phyloP scores from a whole-genome alignment of 2,113 vertebrate species.

The Callithrix jacchus region DNA sequence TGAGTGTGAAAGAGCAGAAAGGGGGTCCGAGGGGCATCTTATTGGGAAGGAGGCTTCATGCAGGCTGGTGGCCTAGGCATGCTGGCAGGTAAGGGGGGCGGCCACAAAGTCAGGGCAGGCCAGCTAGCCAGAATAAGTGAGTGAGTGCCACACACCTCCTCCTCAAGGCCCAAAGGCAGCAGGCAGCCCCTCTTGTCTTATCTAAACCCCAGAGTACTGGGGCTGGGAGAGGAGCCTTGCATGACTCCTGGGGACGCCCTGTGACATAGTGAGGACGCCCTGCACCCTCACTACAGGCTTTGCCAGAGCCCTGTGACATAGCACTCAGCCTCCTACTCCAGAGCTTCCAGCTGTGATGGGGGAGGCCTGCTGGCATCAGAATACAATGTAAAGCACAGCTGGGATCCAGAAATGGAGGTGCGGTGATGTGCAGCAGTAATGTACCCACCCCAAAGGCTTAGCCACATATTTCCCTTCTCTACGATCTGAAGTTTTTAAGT shows the following conservation, averaged over 20 bases:
- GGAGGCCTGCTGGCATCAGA: neutral
- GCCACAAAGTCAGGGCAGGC: neutral
- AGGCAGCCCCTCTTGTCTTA: no score
- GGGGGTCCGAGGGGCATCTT: neutral
- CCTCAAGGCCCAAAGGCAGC: no score
- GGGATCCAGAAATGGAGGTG: neutral
- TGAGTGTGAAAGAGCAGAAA: neutral
- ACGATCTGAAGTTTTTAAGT: neutral
- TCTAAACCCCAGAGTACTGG: neutral
- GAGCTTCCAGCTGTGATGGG: neutral
- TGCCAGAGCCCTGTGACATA: neutral
- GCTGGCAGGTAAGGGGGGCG: neutral
- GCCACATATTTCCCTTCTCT: neutral
- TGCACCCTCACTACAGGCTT: neutral
- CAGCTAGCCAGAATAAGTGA: neutral
- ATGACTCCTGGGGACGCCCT: no score
- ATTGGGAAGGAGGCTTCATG: neutral
- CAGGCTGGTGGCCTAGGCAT: neutral
- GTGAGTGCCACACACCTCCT: no score
- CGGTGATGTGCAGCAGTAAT: fast-evolving
- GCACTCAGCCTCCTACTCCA: neutral
- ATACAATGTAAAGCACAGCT: neutral
- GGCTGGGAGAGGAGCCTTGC: neutral
- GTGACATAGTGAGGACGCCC: neutral
- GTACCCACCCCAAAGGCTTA: neutral